phyloP scores from a whole-genome alignment of 2,888 invertebrate species.

The Trachelus troglodyta region DNA sequence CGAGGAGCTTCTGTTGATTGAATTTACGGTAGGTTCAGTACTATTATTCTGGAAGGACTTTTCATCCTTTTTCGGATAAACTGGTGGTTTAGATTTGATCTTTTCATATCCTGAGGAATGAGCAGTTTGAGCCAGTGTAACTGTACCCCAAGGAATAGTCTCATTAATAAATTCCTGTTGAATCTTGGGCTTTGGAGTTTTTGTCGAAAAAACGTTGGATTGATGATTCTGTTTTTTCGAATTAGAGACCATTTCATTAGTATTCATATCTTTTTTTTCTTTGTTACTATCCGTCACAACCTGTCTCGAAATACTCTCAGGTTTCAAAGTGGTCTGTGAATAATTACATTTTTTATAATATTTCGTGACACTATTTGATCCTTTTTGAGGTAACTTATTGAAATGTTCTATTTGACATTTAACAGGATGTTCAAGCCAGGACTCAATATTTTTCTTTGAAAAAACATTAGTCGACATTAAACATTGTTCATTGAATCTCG shows the following conservation, averaged over 20 bases:
- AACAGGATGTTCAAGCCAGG: background rate
- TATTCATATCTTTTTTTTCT: background rate
- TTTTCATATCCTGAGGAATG: background rate
- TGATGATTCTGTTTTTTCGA: background rate
- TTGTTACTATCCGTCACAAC: background rate
- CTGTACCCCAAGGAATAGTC: background rate
- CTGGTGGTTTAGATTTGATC: slow-evolving; percentile 14
- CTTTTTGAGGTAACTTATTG: background rate
- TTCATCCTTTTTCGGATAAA: slow-evolving; percentile 2
- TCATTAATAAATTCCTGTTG: background rate
- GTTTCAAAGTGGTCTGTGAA: background rate
- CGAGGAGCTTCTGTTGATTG: background rate
- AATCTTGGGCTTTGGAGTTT: background rate
- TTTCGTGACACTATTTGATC: background rate
- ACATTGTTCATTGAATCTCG: background rate
- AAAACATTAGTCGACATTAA: background rate
- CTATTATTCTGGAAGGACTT: slow-evolving; percentile 1
- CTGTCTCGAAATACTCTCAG: background rate
- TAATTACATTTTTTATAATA: background rate
- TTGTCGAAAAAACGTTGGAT: background rate
- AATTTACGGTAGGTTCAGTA: background rate
- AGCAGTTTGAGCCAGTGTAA: background rate
- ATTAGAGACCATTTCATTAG: background rate
- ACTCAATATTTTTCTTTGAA: background rate
- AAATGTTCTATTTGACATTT: background rate